phyloP scores from a whole-genome alignment of 1,140 invertebrate genomes.

The Bathynomus jamesi region DNA sequence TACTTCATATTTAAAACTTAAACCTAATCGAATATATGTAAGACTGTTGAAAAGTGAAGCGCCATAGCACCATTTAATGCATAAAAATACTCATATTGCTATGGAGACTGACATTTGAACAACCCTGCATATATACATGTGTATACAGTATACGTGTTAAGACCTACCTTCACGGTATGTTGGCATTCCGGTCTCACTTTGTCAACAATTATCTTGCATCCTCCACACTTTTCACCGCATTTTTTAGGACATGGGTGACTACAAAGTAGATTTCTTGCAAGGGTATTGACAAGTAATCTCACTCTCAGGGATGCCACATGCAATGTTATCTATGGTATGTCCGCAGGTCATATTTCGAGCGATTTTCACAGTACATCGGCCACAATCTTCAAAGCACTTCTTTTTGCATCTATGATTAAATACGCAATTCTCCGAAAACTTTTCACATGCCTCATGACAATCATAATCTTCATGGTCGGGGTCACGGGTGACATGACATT shows the following conservation, averaged over 20 bases:
- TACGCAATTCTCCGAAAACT: background rate
- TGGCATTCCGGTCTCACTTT: constrained; percentile 14
- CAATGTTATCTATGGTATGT: constrained; percentile 6
- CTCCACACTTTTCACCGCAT: constrained; percentile 29
- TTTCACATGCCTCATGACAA: background rate
- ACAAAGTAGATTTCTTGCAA: constrained; percentile 30
- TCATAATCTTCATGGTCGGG: constrained; percentile 8
- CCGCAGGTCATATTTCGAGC: constrained; percentile 15
- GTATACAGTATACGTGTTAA: background rate
- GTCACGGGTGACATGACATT: constrained; percentile 11
- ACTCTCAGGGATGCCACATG: constrained; percentile 1
- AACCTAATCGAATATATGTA: no score
- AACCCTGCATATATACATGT: no score
- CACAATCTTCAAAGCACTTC: constrained; percentile 3
- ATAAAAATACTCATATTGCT: no score
- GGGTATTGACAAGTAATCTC: constrained; percentile 12
- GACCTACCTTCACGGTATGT: constrained; percentile 15
- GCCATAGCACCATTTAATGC: no score
- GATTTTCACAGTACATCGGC: background rate
- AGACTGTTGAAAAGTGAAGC: no score
- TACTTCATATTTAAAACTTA: no score
- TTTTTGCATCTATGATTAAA: constrained; percentile 9
- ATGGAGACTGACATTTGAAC: no score
- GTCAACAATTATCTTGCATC: constrained; percentile 9
- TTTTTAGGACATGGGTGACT: constrained; percentile 30